Percentiles rank a stretch among this genome's conserved stretches.
These are phyloP conservation scores for Prolemur simus DNA, from an alignment of 2,113 vertebrate genomes.

Conservation along the genomic window DNA sequence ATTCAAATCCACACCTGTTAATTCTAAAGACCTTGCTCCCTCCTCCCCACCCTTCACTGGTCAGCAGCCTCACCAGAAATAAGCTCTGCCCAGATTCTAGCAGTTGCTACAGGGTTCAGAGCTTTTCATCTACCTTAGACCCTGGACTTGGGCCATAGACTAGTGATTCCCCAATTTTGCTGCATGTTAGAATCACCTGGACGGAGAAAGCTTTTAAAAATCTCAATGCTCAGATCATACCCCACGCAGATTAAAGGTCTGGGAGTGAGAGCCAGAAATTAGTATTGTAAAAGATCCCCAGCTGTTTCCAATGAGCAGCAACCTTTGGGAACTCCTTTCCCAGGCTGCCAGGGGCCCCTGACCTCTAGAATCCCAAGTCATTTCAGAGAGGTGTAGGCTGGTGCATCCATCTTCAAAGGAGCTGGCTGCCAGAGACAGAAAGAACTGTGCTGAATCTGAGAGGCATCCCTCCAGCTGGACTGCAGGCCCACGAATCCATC, in stretches of 20 bases:
- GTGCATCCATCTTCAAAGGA: not conserved
- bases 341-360: not conserved
- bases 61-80: not conserved
- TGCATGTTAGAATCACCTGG: not conserved
- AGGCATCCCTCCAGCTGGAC: not conserved
- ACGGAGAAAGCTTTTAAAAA: not conserved
- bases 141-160: not conserved
- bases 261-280: not conserved
- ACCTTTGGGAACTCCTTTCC: not conserved
- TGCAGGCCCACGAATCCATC: not conserved
- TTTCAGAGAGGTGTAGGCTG: not conserved
- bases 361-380: not conserved
- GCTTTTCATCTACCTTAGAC: not conserved
- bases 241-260: not conserved
- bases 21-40: not conserved
- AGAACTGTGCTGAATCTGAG: not conserved
- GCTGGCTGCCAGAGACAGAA: not conserved
- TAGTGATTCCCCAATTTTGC: not conserved
- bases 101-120: not conserved
- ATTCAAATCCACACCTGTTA: not conserved
- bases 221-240: not conserved
- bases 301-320: not conserved
- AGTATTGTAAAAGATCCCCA: not conserved
- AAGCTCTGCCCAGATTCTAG: not conserved
- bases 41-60: not conserved